Evolutionary conservation across 2,113 vertebrate species (phyloP), one percentile per base, ranked within the genome.

Genomic region (Upupa epops): DNA sequence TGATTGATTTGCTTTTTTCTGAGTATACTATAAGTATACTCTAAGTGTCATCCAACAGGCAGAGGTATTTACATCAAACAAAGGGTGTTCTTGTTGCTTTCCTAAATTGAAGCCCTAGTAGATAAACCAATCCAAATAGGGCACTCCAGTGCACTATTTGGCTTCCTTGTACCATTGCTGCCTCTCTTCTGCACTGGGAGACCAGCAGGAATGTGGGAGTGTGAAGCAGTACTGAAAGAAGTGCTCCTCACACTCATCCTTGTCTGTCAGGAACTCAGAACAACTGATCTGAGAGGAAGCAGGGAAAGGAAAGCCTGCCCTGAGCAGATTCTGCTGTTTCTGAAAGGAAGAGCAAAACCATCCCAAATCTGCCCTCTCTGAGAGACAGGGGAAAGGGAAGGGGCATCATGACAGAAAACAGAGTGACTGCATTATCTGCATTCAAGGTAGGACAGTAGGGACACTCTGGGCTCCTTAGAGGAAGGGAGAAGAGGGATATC

Each of bases 1-100:
- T 65, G 28, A 48, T 48, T 48, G 40, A 9, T 13, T 63, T 58
- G 64, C 73, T 60, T 29, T 15, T 20, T 55, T 70, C 32, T 34
- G 15, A 18, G 5, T 55, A 11, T 3, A 11, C 3, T 22, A 9
- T 4, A 15, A 14, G 17, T 34, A 7, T 0, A 1, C 3, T 22
- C 8, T 4, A 15, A 14, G 17, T 34, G 6, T 0, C 1, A 17
- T 37, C 36, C 46, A 65, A 36, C 25, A 70, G 46, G 28, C 17
- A 78, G 26, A n/a, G n/a, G n/a, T n/a, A n/a, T n/a, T n/a, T n/a
- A 8, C 8, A 8, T 59, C 52, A 37, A 52, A 61, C 8, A 61
- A 46, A 77, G 25, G 32, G 55, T 70, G 22, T 5, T 72, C 2
- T 17, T 71, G 21, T 58, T 64, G 4, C 45, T 0, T 58, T 42